Conservation (phyloP, 1,140 invertebrate genomes). For the Listronotus bonariensis region DNA sequence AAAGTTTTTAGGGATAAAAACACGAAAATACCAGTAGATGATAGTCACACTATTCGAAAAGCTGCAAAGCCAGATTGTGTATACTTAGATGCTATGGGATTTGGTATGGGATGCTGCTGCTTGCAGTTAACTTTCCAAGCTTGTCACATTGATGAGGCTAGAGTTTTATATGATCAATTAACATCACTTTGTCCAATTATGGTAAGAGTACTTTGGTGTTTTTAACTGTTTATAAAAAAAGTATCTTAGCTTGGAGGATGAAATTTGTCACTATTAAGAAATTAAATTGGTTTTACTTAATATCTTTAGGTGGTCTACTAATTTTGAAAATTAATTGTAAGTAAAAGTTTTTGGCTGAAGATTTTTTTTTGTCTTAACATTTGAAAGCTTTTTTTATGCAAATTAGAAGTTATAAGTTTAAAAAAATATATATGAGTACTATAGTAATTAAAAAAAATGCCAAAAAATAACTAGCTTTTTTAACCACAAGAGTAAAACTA, state of each 20-base stretch:
- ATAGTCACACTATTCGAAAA: constrained; percentile 61
- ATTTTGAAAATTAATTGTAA: too few species aligned
- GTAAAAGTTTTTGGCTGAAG: too few species aligned
- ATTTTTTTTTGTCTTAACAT: too few species aligned
- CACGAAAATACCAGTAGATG: constrained; percentile 81
- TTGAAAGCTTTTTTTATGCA: too few species aligned
- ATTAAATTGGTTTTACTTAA: too few species aligned
- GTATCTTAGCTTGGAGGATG: background rate
- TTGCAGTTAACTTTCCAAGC: constrained; percentile 96
- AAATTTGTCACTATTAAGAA: too few species aligned
- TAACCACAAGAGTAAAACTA: too few species aligned
- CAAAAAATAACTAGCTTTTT: too few species aligned
- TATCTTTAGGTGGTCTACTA: too few species aligned
- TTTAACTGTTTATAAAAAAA: constrained; percentile 15
- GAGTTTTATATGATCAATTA: constrained; percentile 96
- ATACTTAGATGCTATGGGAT: constrained; percentile 98
- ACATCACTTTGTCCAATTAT: constrained; percentile 97
- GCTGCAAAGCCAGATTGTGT: constrained; percentile 83
- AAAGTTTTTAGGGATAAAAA: constrained; percentile 70
- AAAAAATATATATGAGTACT: too few species aligned
- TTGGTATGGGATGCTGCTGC: constrained; percentile 99
- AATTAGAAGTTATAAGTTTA: too few species aligned
- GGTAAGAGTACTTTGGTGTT: constrained; percentile 61
- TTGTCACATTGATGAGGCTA: constrained; percentile 94
- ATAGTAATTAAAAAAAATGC: too few species aligned